Percentiles rank a stretch among this genome's conserved stretches.
phyloP scores from a whole-genome alignment of 2,888 invertebrate genomes.

The Thysanoteuthis rhombus region DNA sequence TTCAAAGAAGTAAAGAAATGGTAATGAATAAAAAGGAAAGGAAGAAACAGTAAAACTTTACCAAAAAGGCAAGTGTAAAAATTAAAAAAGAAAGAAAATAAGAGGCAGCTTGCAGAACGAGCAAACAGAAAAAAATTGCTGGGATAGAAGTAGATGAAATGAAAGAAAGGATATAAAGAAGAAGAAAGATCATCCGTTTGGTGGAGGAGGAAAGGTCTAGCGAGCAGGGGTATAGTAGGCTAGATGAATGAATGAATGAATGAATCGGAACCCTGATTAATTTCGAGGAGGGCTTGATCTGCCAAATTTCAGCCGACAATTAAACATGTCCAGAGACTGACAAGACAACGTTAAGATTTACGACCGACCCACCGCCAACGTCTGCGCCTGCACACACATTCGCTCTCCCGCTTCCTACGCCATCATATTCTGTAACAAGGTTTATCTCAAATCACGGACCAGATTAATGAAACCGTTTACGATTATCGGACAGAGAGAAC shows the following conservation, averaged over 20 bases:
- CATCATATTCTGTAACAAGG: background rate
- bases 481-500: background rate
- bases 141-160: background rate
- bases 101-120: no score
- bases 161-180: background rate
- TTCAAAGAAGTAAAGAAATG: no score
- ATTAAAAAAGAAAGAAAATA: no score
- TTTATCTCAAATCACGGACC: background rate
- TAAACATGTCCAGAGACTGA: background rate
- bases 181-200: background rate
- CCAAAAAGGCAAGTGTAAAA: no score
- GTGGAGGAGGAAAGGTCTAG: background rate
- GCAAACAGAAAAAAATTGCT: background rate
- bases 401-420: background rate
- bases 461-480: slow-evolving; percentile 12
- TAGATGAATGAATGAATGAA: background rate
- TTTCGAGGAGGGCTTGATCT: background rate
- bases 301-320: background rate
- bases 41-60: no score
- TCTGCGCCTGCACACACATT: background rate
- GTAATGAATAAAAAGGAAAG: no score
- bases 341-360: slow-evolving; percentile 22
- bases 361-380: background rate
- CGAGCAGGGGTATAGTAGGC: background rate
- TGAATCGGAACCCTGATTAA: background rate